Conservation (phyloP, 2,888 invertebrate genomes). For the Capitulum mitella region DNA sequence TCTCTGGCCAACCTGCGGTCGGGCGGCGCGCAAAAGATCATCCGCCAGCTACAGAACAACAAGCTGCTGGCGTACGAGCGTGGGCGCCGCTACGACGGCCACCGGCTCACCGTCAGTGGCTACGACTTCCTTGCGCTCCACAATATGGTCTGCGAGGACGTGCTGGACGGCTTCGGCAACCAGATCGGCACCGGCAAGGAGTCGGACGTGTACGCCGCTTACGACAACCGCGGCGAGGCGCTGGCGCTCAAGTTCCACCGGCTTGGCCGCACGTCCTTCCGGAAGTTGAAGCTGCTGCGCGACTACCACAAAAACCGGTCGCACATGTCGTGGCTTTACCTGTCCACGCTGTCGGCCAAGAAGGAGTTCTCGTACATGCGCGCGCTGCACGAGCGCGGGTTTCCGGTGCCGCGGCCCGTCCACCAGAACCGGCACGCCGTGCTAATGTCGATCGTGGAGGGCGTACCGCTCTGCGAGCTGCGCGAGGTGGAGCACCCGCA, state of each 20-base stretch:
- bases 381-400: constrained; percentile 77
- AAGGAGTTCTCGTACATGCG: constrained; percentile 98
- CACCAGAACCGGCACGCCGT: constrained; percentile 92
- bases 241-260: constrained; percentile 87
- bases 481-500: constrained; percentile 26
- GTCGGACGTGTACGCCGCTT: constrained; percentile 89
- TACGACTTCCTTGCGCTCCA: constrained; percentile 95
- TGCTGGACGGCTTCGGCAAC: constrained; percentile 82
- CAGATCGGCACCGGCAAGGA: constrained; percentile 99
- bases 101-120: constrained; percentile 86
- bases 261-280: constrained; percentile 89
- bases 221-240: constrained; percentile 66
- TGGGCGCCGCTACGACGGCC: constrained; percentile 89
- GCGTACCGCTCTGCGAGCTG: constrained; percentile 65
- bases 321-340: constrained; percentile 87
- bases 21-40: constrained; percentile 86
- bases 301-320: constrained; percentile 92
- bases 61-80: constrained; percentile 86
- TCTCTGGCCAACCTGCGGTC: constrained; percentile 86
- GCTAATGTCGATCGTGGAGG: constrained; percentile 85
- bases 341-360: constrained; percentile 84
- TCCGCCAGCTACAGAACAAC: constrained; percentile 83
- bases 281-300: constrained; percentile 88
- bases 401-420: constrained; percentile 90
- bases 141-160: constrained; percentile 67